Conservation (phyloP, 2,113 vertebrate species). For the Thomomys bottae region DNA sequence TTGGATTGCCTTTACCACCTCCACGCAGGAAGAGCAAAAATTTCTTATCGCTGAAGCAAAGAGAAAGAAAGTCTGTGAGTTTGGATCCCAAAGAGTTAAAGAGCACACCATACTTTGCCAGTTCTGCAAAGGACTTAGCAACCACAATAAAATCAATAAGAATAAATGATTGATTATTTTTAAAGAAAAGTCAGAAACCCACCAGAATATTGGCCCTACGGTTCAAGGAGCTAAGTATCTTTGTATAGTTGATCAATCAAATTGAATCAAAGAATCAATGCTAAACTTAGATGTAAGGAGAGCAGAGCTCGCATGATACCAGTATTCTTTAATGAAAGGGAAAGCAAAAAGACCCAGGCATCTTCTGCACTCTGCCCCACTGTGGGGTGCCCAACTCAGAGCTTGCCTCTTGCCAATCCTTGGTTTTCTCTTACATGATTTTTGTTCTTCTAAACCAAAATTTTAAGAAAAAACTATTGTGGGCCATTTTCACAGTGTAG, state of each 20-base stretch:
- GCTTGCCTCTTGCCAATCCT: background rate
- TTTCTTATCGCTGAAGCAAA: background rate
- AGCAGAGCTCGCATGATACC: background rate
- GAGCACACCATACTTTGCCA: background rate
- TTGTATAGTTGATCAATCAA: background rate
- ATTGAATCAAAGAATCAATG: slow-evolving; percentile 26
- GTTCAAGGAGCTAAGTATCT: background rate
- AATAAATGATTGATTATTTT: too few species aligned
- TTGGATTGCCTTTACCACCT: background rate
- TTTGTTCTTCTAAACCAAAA: slow-evolving; percentile 73
- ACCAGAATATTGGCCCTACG: background rate
- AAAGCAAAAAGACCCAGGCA: background rate
- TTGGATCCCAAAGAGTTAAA: slow-evolving; percentile 36
- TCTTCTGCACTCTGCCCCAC: background rate
- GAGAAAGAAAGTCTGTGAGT: background rate
- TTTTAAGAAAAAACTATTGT: slow-evolving; percentile 89
- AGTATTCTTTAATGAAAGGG: background rate
- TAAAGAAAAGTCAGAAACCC: background rate
- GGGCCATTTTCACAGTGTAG: slow-evolving; percentile 94
- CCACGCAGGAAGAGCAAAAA: slow-evolving; percentile 17
- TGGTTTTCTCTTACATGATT: background rate
- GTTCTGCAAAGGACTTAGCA: background rate
- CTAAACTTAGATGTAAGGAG: background rate
- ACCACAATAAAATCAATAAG: too few species aligned
- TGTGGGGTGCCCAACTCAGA: background rate